A percentile compares a stretch with the other conserved stretches of the same genome.
phyloP scores from a whole-genome alignment of 2,797 vertebrate genomes.

The Botia kubotai region DNA sequence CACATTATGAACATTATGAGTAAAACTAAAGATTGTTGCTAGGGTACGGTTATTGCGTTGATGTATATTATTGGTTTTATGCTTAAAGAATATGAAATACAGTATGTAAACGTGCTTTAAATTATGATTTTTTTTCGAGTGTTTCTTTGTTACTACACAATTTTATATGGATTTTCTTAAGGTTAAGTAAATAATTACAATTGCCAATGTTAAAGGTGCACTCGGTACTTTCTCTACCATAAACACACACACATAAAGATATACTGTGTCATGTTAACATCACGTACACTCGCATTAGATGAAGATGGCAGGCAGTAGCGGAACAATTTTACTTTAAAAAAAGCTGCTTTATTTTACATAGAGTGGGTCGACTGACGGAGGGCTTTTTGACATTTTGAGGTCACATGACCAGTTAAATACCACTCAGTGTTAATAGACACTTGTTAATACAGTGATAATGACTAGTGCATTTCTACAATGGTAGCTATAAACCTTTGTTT shows the following conservation, averaged over 20 bases:
- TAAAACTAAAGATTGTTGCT: neutral
- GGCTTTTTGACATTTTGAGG: neutral
- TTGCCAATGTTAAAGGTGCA: neutral
- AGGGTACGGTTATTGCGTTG: neutral
- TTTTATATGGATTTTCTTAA: neutral
- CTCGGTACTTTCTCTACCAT: neutral
- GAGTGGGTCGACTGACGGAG: neutral
- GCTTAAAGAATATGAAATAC: no score
- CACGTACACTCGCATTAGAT: neutral
- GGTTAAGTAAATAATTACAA: neutral
- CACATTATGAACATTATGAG: neutral
- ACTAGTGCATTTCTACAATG: neutral
- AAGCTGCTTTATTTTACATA: neutral
- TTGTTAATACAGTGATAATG: neutral
- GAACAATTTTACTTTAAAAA: neutral
- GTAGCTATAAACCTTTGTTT: neutral
- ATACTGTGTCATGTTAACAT: neutral
- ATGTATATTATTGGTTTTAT: neutral
- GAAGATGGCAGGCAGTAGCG: neutral
- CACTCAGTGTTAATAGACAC: neutral
- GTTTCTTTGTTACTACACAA: no score
- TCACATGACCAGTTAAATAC: neutral
- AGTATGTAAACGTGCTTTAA: no score
- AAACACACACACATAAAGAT: neutral
- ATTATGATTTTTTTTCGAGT: no score